Conservation (phyloP, 30 jellyfish, hydroid and myxozoan species). For the Nemopilema nomurai region DNA sequence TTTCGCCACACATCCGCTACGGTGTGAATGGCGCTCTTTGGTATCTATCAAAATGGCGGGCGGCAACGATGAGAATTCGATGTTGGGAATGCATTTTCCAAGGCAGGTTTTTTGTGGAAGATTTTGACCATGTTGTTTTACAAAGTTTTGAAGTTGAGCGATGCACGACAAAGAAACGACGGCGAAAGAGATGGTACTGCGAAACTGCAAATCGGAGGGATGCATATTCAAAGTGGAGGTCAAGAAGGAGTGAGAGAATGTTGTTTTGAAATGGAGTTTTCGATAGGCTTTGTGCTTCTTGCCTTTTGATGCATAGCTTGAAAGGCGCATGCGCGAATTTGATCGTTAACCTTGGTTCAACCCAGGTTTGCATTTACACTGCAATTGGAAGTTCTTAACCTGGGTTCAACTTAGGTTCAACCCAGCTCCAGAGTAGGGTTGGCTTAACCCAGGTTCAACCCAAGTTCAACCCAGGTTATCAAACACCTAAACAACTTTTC, state of each 20-base stretch:
- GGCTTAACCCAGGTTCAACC: not conserved
- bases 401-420: conserved; percentile 2
- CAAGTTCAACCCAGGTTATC: not conserved
- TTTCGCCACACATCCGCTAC: conserved; percentile 53
- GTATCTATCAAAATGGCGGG: conserved; percentile 42
- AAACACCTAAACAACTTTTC: too few relatives aligned
- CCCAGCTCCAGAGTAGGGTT: not conserved
- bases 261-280: not conserved
- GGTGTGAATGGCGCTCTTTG: too few relatives aligned
- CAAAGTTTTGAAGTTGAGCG: too few relatives aligned
- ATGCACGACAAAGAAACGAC: too few relatives aligned
- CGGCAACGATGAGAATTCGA: conserved; percentile 1
- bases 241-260: too few relatives aligned
- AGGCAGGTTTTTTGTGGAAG: not conserved
- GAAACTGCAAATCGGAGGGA: too few relatives aligned
- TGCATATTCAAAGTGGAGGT: too few relatives aligned
- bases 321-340: conserved; percentile 4
- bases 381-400: not conserved
- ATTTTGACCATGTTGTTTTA: too few relatives aligned
- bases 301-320: conserved; percentile 7
- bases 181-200: too few relatives aligned
- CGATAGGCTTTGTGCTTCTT: not conserved
- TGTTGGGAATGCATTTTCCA: conserved; percentile 24
- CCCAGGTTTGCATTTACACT: conserved; percentile 14
- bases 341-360: conserved; percentile 11